These are phyloP conservation scores for Coreoperca whiteheadi DNA, from an alignment of 2,113 vertebrate genomes.

Conservation along the genomic window DNA sequence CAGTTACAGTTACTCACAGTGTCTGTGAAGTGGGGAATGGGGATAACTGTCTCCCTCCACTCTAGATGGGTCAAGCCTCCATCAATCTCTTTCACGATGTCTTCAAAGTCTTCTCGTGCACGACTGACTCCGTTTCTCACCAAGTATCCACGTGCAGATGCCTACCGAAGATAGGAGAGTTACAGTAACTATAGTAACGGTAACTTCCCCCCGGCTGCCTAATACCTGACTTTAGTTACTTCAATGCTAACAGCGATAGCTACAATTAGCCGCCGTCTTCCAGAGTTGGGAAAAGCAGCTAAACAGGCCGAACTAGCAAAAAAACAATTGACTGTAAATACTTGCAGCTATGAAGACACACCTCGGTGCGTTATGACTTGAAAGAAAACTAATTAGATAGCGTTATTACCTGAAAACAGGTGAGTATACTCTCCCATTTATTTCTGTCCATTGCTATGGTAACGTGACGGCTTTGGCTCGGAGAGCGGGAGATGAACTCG, in stretches of 20 bases:
- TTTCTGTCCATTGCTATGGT: slow-evolving; percentile 75
- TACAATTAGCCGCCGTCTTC: background rate
- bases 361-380: no score
- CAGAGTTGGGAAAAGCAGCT: background rate
- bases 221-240: background rate
- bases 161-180: slow-evolving; percentile 73
- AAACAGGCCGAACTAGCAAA: background rate
- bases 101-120: slow-evolving; percentile 86
- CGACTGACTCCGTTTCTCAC: slow-evolving; percentile 81
- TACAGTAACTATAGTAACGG: background rate
- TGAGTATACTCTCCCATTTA: slow-evolving; percentile 48
- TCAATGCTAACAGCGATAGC: slow-evolving; percentile 10
- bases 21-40: slow-evolving; percentile 83
- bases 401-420: slow-evolving; percentile 74
- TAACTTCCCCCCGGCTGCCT: no score
- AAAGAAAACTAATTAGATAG: background rate
- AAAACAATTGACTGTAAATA: background rate
- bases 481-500: slow-evolving; percentile 64
- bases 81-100: slow-evolving; percentile 88
- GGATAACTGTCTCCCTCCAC: slow-evolving; percentile 83
- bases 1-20: slow-evolving; percentile 60
- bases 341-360: background rate
- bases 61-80: slow-evolving; percentile 80
- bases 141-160: slow-evolving; percentile 85
- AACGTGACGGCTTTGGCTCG: slow-evolving; percentile 28